Evolutionary conservation across 2,888 invertebrate species (phyloP), one percentile per base, ranked within the genome.

Genomic region (Physocephala rufipes): DNA sequence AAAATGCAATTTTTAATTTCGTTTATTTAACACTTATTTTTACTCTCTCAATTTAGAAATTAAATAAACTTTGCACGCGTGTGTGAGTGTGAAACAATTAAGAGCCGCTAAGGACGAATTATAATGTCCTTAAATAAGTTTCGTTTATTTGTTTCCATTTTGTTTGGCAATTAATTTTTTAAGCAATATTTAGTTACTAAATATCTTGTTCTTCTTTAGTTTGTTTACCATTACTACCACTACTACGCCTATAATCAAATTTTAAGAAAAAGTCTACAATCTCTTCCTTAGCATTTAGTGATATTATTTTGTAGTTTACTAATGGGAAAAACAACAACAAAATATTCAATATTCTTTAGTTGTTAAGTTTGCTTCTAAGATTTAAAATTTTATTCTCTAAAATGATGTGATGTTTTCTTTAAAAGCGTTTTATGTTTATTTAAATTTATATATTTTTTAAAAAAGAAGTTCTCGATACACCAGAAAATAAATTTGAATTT

Each of bases 331-430:
- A 53, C 24, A 53, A 53, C 19, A 21, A 53, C 19, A 19, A 53
- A 49, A 49, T 49, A 49, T 49, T 19, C 19, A 36, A 36, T 36
- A 36, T 36, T n/a, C 49, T 16, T n/a, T 58, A 58, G 5, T 58
- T 45, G 45, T 12, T 63, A 63, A 63, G 63, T 47, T 63, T 24
- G 43, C 45, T 43, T 36, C 36, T 63, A 63, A 36, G 21, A 36
- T 62, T 62, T 21, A 36, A 36, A 36, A 47, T 63, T 62, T 62
- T 63, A 13, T 63, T 45, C 45, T 63, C 36, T 24, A 24, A 49
- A 65, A 66, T 26, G 9, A 66, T 66, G 53, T 72, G 26, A 72
- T 64, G 65, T 63, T 63, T 63, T 62, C 36, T 36, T 15, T 58
- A 58, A 58, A n/a, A 55, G 13, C 55, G 13, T 36, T 62, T 62